Percentiles rank a stretch among this genome's conserved stretches.
phyloP scores from a whole-genome alignment of 2,888 invertebrate genomes.

The Diplazon laetatorius region DNA sequence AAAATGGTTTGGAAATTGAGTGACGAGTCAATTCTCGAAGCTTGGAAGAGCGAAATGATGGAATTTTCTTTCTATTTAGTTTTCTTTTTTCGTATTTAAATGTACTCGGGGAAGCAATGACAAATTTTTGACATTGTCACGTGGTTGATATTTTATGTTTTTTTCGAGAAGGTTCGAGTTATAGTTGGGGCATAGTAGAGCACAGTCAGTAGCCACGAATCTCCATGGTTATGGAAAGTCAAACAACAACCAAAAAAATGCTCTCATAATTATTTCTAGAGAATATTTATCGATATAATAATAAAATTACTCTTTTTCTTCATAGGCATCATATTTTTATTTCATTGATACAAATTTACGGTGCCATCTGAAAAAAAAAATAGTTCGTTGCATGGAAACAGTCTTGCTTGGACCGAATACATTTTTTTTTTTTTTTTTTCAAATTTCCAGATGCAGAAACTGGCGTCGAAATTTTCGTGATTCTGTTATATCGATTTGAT shows the following conservation, averaged over 20 bases:
- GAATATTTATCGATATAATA: too few relatives aligned
- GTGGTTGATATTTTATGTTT: slow-evolving; percentile 2
- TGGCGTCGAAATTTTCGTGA: not conserved
- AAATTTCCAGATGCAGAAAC: too few relatives aligned
- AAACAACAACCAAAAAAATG: too few relatives aligned
- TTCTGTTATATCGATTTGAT: not conserved
- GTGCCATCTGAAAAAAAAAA: too few relatives aligned
- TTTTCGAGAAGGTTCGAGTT: too few relatives aligned
- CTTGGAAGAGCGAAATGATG: not conserved
- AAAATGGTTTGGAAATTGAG: not conserved
- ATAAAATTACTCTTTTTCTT: too few relatives aligned
- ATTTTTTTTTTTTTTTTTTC: too few relatives aligned
- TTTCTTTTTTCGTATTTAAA: not conserved
- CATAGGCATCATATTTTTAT: too few relatives aligned
- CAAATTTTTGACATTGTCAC: too few relatives aligned
- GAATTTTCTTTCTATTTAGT: slow-evolving; percentile 3
- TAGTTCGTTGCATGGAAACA: too few relatives aligned
- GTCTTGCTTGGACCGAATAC: not conserved
- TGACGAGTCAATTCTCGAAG: slow-evolving; percentile 40
- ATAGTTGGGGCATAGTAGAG: too few relatives aligned
- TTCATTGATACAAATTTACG: not conserved
- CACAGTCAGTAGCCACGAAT: not conserved
- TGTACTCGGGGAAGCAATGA: slow-evolving; percentile 2
- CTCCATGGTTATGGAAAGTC: too few relatives aligned
- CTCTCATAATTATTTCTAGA: not conserved